A percentile compares a stretch with the other conserved stretches of the same genome.
Evolutionary conservation across 2,888 invertebrate species (phyloP).

Genomic region (Pedicia rivosa): DNA sequence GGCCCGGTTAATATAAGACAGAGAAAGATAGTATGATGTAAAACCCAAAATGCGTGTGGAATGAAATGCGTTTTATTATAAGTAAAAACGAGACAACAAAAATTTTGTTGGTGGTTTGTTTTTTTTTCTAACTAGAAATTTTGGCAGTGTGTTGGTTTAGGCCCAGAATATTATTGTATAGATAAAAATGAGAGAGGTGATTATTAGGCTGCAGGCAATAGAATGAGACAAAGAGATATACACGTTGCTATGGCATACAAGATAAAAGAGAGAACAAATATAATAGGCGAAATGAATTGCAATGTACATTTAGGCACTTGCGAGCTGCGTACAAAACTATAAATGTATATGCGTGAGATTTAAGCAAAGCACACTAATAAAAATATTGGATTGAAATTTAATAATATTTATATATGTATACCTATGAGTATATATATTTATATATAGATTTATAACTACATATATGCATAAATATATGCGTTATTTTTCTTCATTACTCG

Average conservation of each 20-base stretch:
- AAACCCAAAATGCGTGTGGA: conserved; percentile 15
- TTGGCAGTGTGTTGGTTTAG: neutral
- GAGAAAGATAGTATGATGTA: conserved; percentile 16
- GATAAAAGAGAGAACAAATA: conserved; percentile 1
- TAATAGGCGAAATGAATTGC: conserved; percentile 4
- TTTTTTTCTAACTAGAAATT: conserved; percentile 5
- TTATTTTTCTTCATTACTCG: no score
- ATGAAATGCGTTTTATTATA: conserved; percentile 12
- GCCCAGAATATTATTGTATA: no score
- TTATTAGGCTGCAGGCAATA: conserved; percentile 3
- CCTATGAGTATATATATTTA: no score
- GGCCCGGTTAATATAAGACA: conserved; percentile 17
- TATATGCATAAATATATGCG: no score
- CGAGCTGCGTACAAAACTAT: conserved; percentile 5
- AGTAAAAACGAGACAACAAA: conserved; percentile 4
- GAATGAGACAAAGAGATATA: no score
- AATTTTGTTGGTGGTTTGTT: no score
- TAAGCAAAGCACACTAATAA: no score
- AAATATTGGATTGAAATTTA: no score
- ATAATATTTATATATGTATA: no score
- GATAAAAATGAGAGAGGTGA: no score
- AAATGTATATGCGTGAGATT: neutral
- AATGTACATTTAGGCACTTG: conserved; percentile 3
- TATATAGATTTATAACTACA: no score
- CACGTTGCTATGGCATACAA: conserved; percentile 5